Percentiles rank a stretch among this genome's conserved stretches.
Evolutionary conservation across 1,140 invertebrate genomes (phyloP).

Genomic region (Vollenhovia emeryi): DNA sequence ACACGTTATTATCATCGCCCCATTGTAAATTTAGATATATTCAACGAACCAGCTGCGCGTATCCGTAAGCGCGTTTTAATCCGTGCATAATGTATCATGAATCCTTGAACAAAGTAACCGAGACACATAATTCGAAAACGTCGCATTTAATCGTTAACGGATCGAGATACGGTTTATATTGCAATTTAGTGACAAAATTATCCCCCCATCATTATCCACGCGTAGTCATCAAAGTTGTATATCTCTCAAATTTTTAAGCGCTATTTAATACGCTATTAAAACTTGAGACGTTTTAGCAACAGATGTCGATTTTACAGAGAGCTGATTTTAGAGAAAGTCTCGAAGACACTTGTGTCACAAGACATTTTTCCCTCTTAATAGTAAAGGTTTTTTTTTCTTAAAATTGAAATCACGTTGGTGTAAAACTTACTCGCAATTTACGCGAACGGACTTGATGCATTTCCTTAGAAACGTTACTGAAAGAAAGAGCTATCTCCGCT

Average conservation of each 20-base stretch:
- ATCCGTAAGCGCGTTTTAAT: background rate
- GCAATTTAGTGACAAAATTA: background rate
- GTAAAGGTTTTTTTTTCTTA: background rate
- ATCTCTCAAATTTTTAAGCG: background rate
- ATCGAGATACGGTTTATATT: background rate
- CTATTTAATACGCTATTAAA: background rate
- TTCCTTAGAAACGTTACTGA: background rate
- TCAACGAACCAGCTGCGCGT: background rate
- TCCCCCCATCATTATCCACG: background rate
- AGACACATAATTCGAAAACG: background rate
- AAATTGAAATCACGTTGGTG: background rate
- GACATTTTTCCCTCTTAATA: background rate
- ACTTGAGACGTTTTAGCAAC: background rate
- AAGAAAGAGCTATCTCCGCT: background rate
- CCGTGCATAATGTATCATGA: background rate
- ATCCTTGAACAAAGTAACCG: background rate
- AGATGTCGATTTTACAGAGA: background rate
- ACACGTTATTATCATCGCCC: background rate
- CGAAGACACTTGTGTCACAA: background rate
- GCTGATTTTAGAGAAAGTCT: background rate
- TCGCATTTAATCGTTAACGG: background rate
- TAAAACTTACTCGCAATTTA: background rate
- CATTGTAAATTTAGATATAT: background rate
- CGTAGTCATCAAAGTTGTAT: background rate
- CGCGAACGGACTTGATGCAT: background rate